These are phyloP conservation scores for Corydoras maculifer DNA, from an alignment of 2,113 vertebrate genomes.

Conservation along the genomic window DNA sequence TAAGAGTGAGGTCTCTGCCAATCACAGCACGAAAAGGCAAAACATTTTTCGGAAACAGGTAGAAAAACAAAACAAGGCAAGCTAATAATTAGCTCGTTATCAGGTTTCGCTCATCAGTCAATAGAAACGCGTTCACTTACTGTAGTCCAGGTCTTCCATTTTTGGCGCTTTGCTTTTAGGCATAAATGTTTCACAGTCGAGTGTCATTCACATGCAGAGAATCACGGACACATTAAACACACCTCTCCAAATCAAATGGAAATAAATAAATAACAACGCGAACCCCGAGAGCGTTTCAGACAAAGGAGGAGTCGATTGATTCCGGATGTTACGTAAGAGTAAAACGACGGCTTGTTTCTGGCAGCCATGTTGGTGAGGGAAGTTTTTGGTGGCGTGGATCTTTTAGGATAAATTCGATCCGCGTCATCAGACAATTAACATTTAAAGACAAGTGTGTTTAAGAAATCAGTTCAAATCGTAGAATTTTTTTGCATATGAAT, in stretches of 20 bases:
- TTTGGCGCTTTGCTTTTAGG: conserved; percentile 78
- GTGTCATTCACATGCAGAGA: conserved; percentile 70
- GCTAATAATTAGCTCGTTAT: conserved; percentile 13
- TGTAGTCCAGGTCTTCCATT: conserved; percentile 79
- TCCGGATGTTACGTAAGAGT: conserved; percentile 52
- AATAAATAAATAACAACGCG: conserved; percentile 49
- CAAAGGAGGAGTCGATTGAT: conserved; percentile 64
- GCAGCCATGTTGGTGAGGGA: conserved; percentile 46
- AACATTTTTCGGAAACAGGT: not conserved
- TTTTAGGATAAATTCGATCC: no score
- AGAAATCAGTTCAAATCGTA: no score
- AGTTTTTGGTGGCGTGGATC: no score
- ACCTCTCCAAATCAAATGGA: conserved; percentile 51
- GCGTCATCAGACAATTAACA: no score
- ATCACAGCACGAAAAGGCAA: no score
- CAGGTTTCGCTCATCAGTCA: conserved; percentile 7
- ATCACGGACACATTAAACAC: conserved; percentile 70
- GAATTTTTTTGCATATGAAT: no score
- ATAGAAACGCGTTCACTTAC: conserved; percentile 53
- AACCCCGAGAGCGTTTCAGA: conserved; percentile 58
- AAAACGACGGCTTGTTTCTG: not conserved
- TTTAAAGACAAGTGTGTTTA: no score
- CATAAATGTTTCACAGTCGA: conserved; percentile 76
- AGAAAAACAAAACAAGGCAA: not conserved
- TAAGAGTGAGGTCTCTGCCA: no score